These are phyloP conservation scores for Rattus rattus DNA, from an alignment of 2,113 vertebrate genomes.

Conservation along the genomic window DNA sequence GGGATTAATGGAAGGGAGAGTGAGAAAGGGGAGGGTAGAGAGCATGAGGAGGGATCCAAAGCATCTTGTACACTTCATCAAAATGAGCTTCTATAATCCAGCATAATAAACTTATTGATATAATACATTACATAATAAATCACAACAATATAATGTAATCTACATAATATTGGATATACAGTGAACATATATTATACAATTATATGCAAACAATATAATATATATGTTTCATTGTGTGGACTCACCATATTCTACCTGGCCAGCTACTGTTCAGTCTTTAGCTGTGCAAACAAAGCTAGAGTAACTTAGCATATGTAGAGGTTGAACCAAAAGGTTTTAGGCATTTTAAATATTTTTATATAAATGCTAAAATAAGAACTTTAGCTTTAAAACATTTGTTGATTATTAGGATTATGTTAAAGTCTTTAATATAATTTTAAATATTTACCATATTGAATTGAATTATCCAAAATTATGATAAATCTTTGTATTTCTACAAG, in stretches of 20 bases:
- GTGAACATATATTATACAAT: neutral
- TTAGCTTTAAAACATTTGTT: neutral
- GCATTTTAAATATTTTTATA: neutral
- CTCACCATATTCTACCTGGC: neutral
- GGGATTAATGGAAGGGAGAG: neutral
- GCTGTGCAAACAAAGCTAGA: neutral
- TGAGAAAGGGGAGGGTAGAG: neutral
- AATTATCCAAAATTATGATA: neutral
- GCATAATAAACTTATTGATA: neutral
- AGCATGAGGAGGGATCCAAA: neutral
- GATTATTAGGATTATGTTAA: neutral
- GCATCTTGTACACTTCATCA: neutral
- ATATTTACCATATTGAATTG: neutral
- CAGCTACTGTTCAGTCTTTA: neutral
- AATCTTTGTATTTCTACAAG: neutral
- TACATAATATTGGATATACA: neutral
- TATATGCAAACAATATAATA: neutral
- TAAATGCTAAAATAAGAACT: neutral
- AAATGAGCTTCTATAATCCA: neutral
- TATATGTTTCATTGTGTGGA: neutral
- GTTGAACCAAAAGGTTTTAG: neutral
- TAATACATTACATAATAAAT: neutral
- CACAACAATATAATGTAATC: neutral
- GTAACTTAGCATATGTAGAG: neutral
- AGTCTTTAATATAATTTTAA: neutral